Conservation (phyloP, 1,140 invertebrate genomes). For the Ips nitidus region DNA sequence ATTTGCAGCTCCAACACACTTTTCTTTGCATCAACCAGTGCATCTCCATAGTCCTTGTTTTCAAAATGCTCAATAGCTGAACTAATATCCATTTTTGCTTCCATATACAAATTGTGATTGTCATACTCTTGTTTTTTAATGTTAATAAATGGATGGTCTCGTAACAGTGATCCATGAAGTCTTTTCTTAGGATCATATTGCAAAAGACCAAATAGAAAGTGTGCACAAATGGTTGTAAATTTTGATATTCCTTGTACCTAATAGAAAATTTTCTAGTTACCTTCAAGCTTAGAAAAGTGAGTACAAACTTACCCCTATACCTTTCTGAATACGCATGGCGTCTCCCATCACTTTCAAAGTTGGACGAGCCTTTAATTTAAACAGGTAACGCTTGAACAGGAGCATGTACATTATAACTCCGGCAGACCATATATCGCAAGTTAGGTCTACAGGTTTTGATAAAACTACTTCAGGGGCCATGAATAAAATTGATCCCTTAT, state of each 20-base stretch:
- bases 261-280: conserved; percentile 5
- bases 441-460: conserved; percentile 14
- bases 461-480: conserved; percentile 33
- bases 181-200: conserved; percentile 12
- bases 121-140: neutral
- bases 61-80: neutral
- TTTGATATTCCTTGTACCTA: conserved; percentile 5
- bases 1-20: conserved; percentile 13
- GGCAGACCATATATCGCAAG: conserved; percentile 33
- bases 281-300: neutral
- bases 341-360: no score
- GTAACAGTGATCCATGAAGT: neutral
- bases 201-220: conserved; percentile 15
- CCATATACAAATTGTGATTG: neutral
- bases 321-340: no score
- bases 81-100: neutral
- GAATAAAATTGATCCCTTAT: conserved; percentile 25
- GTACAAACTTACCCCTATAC: no score
- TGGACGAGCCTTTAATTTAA: neutral
- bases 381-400: conserved; percentile 21
- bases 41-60: neutral
- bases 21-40: conserved; percentile 4
- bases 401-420: conserved; percentile 32
- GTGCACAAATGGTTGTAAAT: conserved; percentile 7
- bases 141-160: conserved; percentile 17